phyloP scores from a whole-genome alignment of 2,113 vertebrate genomes.

The Xerus inauris region DNA sequence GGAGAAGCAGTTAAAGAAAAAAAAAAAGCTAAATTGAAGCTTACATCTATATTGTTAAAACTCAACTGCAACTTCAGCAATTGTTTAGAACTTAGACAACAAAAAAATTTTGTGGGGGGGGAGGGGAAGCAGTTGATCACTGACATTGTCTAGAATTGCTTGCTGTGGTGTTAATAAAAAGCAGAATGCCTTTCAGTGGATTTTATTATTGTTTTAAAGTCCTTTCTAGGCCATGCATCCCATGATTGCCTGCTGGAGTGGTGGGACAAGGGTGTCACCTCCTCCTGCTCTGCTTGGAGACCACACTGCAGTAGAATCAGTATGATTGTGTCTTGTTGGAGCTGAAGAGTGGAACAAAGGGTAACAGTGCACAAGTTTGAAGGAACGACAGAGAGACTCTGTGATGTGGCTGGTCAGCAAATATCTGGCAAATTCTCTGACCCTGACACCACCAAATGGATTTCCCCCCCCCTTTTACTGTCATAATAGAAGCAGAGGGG shows the following conservation, averaged over 20 bases:
- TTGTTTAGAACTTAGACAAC: background rate
- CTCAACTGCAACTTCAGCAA: background rate
- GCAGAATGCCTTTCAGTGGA: constrained; percentile 8
- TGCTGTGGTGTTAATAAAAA: constrained; percentile 15
- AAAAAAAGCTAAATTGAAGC: constrained; percentile 32
- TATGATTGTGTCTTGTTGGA: background rate
- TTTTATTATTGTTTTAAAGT: constrained; percentile 14
- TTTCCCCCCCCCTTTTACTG: background rate
- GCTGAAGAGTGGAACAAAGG: background rate
- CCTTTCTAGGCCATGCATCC: background rate
- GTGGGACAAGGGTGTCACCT: too few species aligned
- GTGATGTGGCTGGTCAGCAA: constrained; percentile 8
- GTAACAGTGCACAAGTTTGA: background rate
- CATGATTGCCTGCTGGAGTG: background rate
- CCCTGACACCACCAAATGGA: background rate
- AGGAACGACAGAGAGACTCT: background rate
- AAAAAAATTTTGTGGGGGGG: background rate
- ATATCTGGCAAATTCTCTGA: constrained; percentile 50
- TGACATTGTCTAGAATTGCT: constrained; percentile 43
- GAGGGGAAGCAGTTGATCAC: background rate
- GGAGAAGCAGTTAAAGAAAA: constrained; percentile 3
- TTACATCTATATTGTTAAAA: constrained; percentile 38
- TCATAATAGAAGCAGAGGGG: background rate
- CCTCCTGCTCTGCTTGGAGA: background rate
- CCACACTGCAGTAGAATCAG: background rate